A percentile compares a stretch with the other conserved stretches of the same genome.
Evolutionary conservation across 1,140 invertebrate genomes (phyloP).

Genomic region (Drosophila neocordata): DNA sequence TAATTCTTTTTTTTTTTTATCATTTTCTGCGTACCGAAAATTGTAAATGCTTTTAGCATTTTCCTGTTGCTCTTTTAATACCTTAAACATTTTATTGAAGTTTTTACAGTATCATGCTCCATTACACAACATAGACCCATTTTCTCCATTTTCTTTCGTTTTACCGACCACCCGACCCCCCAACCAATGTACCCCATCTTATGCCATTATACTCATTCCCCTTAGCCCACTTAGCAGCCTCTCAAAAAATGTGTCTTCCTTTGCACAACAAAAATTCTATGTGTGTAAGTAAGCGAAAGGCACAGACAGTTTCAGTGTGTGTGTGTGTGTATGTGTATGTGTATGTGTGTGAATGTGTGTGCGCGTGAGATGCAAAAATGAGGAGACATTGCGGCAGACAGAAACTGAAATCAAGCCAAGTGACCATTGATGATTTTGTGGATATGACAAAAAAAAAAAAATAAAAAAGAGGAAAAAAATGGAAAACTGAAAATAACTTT

Average conservation of each 20-base stretch:
- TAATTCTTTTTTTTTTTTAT: conserved; percentile 1
- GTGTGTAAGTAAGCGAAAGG: not conserved
- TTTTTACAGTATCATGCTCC: conserved; percentile 23
- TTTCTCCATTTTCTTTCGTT: not conserved
- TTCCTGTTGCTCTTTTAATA: conserved; percentile 22
- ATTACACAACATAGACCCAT: conserved; percentile 17
- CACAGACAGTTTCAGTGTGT: not conserved
- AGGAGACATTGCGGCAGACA: conserved; percentile 3
- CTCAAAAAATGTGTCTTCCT: not conserved
- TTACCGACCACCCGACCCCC: too few relatives aligned
- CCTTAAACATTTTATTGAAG: conserved; percentile 28
- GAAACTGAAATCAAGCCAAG: conserved; percentile 21
- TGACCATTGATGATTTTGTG: conserved; percentile 27
- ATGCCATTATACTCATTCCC: not conserved
- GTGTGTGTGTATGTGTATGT: conserved; percentile 10
- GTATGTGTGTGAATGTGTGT: not conserved
- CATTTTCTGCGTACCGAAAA: conserved; percentile 7
- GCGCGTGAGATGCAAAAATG: conserved; percentile 10
- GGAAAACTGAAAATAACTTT: conserved; percentile 27
- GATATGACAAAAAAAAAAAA: conserved; percentile 5
- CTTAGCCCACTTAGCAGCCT: conserved; percentile 1
- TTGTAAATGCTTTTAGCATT: conserved; percentile 18
- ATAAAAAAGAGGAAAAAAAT: conserved; percentile 8
- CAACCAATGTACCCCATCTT: not conserved
- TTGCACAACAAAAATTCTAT: not conserved